Evolutionary conservation across 1,140 invertebrate species (phyloP).

Genomic region (Odontomachus brunneus): DNA sequence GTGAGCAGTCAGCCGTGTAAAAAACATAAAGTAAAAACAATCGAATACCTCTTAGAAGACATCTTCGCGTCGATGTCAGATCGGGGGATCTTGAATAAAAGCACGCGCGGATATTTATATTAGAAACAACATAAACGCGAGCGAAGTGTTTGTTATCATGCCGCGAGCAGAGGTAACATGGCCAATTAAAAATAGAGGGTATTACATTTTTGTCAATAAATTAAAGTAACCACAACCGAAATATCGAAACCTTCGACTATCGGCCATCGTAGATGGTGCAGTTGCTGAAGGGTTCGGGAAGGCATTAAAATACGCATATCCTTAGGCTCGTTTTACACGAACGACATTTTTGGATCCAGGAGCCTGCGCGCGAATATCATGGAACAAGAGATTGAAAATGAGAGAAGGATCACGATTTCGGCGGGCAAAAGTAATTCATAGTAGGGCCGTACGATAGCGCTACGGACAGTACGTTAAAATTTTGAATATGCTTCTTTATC

Average conservation of each 20-base stretch:
- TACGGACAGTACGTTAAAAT: no score
- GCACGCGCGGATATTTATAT: slow-evolving; percentile 75
- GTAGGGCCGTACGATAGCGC: no score
- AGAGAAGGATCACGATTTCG: no score
- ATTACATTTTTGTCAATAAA: slow-evolving; percentile 84
- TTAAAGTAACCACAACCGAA: slow-evolving; percentile 82
- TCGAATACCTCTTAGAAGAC: slow-evolving; percentile 85
- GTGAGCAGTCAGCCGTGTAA: no score
- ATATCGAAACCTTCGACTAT: slow-evolving; percentile 80
- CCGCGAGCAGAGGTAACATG: slow-evolving; percentile 76
- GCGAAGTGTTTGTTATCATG: slow-evolving; percentile 67
- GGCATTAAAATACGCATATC: neutral
- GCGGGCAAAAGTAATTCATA: no score
- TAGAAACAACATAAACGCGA: slow-evolving; percentile 73
- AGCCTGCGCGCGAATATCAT: no score
- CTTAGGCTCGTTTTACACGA: neutral
- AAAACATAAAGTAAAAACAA: slow-evolving; percentile 74
- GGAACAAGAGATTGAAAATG: no score
- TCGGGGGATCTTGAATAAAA: slow-evolving; percentile 70
- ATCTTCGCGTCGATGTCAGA: slow-evolving; percentile 79
- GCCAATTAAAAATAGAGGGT: slow-evolving; percentile 75
- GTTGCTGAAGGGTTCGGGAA: slow-evolving; percentile 12
- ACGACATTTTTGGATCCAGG: neutral
- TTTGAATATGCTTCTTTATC: no score
- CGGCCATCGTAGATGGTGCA: slow-evolving; percentile 77